These are phyloP conservation scores for Potamilus streckersoni DNA, from an alignment of 1,140 invertebrate genomes.

Conservation along the genomic window DNA sequence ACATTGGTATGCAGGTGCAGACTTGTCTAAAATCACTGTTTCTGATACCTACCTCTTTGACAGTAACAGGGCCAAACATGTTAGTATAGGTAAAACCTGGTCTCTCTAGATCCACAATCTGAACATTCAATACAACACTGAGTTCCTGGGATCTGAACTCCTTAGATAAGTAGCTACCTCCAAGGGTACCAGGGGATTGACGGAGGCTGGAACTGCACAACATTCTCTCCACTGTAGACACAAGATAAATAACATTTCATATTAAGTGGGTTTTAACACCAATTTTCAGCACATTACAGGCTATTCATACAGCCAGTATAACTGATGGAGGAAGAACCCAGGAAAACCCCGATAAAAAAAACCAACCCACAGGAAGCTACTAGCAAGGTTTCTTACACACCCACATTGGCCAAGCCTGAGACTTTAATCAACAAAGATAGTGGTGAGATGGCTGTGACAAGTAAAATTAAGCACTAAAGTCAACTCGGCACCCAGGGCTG, in stretches of 20 bases:
- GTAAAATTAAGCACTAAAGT: not conserved
- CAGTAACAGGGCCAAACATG: slow-evolving; percentile 19
- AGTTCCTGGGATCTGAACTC: slow-evolving; percentile 17
- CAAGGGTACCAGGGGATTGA: slow-evolving; percentile 3
- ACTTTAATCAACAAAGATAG: no score
- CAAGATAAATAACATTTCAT: not conserved
- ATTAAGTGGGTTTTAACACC: not conserved
- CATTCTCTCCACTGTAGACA: slow-evolving; percentile 15
- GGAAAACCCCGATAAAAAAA: not conserved
- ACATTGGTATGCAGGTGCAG: no score
- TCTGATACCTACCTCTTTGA: slow-evolving; percentile 6
- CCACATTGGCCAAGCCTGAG: not conserved
- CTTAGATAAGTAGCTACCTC: slow-evolving; percentile 15
- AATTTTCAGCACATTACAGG: no score
- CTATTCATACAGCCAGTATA: no score
- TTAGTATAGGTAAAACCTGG: slow-evolving; percentile 14
- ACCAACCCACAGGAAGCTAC: not conserved
- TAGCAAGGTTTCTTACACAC: no score
- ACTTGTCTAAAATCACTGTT: no score
- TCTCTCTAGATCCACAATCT: slow-evolving; percentile 23
- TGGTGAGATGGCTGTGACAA: not conserved
- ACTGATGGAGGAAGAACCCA: no score
- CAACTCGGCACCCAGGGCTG: no score
- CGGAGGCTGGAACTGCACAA: slow-evolving; percentile 10
- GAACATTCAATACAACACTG: slow-evolving; percentile 10